Evolutionary conservation across 2,888 invertebrate species (phyloP), one percentile per base, ranked within the genome.

Genomic region (Synergus laeviventris): DNA sequence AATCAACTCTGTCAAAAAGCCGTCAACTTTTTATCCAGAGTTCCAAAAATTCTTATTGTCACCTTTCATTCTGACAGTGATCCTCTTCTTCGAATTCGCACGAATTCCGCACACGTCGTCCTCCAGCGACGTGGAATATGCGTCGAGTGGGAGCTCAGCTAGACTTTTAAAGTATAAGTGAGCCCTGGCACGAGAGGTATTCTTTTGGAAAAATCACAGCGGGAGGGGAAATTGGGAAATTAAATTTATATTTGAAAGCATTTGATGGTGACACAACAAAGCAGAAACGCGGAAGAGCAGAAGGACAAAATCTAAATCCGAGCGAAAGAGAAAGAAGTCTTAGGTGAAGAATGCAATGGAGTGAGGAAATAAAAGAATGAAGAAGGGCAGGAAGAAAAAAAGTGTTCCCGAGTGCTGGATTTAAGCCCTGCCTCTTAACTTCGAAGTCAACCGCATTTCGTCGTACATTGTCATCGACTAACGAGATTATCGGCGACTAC

Each of bases 401-500:
- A 54, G 45, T 61, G 36, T 42, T 49, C 31, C 45, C 49, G 2
- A 14, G n/a, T 1, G 14, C 18, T 16, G 59, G 38, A 66, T 49
- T 39, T 61, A 76, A 64, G 79, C 75, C 76, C 62, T 64, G 74
- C 78, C 86, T 86, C 84, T 87, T 86, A 86, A 87, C 85, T 87
- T 78, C 80, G 77, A 75, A 88, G 86, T 87, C 87, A 85, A 86
- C 83, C 76, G 79, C 79, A 79, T 83, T 78, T 81, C 79, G 77
- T 76, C 59, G 81, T 49, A 78, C 79, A 84, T 88, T 87, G 87
- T 88, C 80, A 82, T 66, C 74, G 45, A 76, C 79, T 85, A 87
- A 88, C 87, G 80, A 88, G 88, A 89, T 88, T 88, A 88, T 64
- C 78, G 70, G 56, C 54, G 75, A 74, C 66, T 80, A 85, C 70